Evolutionary conservation across 2,797 vertebrate species (phyloP).

Genomic region (Falco cherrug): DNA sequence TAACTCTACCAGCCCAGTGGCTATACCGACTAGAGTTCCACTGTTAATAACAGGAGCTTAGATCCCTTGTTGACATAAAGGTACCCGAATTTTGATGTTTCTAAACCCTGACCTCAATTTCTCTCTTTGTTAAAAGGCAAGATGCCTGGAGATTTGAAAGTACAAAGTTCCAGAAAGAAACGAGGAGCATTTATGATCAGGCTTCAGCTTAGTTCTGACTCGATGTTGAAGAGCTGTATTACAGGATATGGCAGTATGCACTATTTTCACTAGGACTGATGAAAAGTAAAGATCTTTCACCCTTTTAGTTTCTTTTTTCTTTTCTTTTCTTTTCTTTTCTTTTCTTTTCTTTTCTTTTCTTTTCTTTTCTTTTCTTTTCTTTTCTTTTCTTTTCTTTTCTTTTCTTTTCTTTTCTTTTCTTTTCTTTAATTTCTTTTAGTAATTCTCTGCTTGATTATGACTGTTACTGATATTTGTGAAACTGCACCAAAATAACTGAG

Average conservation of each 20-base stretch:
- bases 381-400: too few species aligned
- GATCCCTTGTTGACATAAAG: background rate
- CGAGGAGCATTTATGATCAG: background rate
- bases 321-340: too few species aligned
- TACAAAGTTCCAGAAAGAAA: background rate
- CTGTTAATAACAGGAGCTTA: background rate
- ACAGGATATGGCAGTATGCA: background rate
- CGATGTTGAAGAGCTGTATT: background rate
- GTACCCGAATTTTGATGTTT: background rate
- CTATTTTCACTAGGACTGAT: background rate
- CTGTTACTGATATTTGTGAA: background rate
- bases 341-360: background rate
- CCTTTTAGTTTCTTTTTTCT: background rate
- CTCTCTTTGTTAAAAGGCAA: background rate
- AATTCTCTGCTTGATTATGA: background rate
- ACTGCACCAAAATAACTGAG: background rate
- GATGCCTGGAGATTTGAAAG: background rate
- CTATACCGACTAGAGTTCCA: background rate
- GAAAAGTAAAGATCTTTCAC: background rate
- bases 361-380: background rate
- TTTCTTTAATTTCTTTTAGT: background rate
- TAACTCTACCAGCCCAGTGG: background rate
- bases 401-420: too few species aligned
- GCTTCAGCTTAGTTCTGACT: background rate
- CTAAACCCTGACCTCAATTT: background rate